Conservation (phyloP, 1,140 invertebrate genomes). For the Diplogasteroides magnus region DNA sequence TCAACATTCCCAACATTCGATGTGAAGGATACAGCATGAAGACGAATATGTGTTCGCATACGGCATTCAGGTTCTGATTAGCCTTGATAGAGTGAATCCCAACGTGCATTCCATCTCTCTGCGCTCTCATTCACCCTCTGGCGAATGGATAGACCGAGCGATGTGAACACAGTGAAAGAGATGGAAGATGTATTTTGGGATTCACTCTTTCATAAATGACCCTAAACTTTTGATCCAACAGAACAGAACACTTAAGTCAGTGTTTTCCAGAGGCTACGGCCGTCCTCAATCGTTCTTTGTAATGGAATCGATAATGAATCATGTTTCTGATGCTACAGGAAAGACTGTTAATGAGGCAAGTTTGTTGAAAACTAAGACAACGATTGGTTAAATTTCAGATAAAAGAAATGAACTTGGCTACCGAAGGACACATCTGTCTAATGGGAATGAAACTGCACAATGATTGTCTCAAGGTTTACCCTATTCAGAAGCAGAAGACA, state of each 20-base stretch:
- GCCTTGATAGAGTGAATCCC: not conserved
- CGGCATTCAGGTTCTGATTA: slow-evolving; percentile 56
- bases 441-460: not conserved
- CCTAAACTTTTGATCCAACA: not conserved
- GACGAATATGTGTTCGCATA: slow-evolving; percentile 58
- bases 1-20: slow-evolving; percentile 53
- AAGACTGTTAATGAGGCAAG: not conserved
- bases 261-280: slow-evolving; percentile 57
- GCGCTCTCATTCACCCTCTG: not conserved
- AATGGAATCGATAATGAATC: not conserved
- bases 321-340: not conserved
- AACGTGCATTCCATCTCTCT: not conserved
- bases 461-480: not conserved
- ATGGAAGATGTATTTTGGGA: too few species aligned
- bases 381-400: slow-evolving; percentile 10
- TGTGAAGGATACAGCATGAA: slow-evolving; percentile 53
- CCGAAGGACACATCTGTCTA: slow-evolving; percentile 11
- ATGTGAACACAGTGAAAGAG: not conserved
- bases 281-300: slow-evolving; percentile 45
- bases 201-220: too few species aligned
- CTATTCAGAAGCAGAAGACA: not conserved
- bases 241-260: not conserved
- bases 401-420: slow-evolving; percentile 22
- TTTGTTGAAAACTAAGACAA: not conserved
- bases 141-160: not conserved